Evolutionary conservation across 2,113 vertebrate species (phyloP), one percentile per base, ranked within the genome.

Genomic region (Phaetusa simplex): DNA sequence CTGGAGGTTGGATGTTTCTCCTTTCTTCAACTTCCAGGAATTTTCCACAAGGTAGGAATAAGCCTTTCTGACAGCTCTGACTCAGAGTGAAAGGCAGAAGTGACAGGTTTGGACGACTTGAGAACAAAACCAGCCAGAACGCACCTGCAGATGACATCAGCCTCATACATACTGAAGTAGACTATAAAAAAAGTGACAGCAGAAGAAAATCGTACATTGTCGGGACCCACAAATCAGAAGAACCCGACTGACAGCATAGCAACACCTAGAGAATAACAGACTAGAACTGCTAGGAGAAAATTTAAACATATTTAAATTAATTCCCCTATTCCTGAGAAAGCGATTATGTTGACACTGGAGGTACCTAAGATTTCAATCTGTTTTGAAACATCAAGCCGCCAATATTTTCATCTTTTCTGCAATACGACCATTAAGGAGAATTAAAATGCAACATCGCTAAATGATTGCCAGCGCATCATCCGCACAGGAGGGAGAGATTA

Each of bases 341-440:
- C 6, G 5, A 88, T 81, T 74, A 59, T 36, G 88, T 74, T 88
- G 85, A 82, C 16, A 24, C 50, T 86, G 30, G 76, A 71, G 88
- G 76, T 47, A 86, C 40, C 64, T 9, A 38, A 61, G 62, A 50
- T 87, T 91, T 95, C 73, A 55, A 49, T 93, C 77, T 95, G 87
- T 91, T 97, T 90, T 77, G 86, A 92, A 89, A 95, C 70, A 85
- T 19, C 73, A 80, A 80, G 74, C 78, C 94, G 94, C 64, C 86
- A 95, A 76, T 87, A 73, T 88, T 96, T 91, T 80, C 73, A 77
- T 91, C 91, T 80, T 40, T 77, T 55, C 86, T 88, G 82, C 71
- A 58, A 76, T 11, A 95, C 13, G 17, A 70, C 56, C 71, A 67
- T 87, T 77, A 93, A 47, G 49, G 29, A 67, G 45, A 91, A 95